Evolutionary conservation across 2,797 vertebrate genomes (phyloP), one percentile per base, ranked within the genome.

Genomic region (Notoglanidium macrostoma): DNA sequence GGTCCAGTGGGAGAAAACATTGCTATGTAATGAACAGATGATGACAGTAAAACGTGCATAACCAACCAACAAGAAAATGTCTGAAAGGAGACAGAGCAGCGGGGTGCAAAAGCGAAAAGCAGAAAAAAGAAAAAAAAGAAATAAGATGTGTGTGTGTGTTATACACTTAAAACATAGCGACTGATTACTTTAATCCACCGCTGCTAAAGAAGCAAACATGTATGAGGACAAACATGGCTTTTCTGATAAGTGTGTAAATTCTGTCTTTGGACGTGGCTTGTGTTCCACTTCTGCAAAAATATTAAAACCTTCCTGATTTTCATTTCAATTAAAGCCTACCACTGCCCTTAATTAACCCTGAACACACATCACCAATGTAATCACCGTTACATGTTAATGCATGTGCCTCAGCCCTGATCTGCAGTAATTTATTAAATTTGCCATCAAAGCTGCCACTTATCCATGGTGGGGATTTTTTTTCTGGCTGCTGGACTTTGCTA

Each of bases 341-440:
- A 44, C 35, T 61, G 57, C 21, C 57, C n/a, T 68, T 32, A 83
- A 83, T 83, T 32, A 83, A 67, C 17, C 35, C 17, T 11, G 55
- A 79, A 59, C 77, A 44, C 77, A 26, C 77, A 79, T 79, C 19
- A 26, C 77, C 63, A 68, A 12, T 51, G n/a, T 91, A 93, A 94
- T 94, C 89, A 92, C 89, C 90, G 92, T 93, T 91, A 92, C 83
- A 70, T 59, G 17, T 44, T 63, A 61, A 78, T 63, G 57, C 74
- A 29, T 70, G 26, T 65, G 84, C 84, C 59, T 88, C 40, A 61
- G 63, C 21, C 9, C 85, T 85, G 91, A 91, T 93, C 89, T 92
- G 92, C 85, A 78, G 89, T 92, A 85, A 93, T 95, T 94, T 94
- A 94, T 94, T 93, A 92, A 92, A 94, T 93, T 92, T 90, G 88